These are phyloP conservation scores for Papilio helenus DNA, from an alignment of 1,140 invertebrate genomes.

Conservation along the genomic window DNA sequence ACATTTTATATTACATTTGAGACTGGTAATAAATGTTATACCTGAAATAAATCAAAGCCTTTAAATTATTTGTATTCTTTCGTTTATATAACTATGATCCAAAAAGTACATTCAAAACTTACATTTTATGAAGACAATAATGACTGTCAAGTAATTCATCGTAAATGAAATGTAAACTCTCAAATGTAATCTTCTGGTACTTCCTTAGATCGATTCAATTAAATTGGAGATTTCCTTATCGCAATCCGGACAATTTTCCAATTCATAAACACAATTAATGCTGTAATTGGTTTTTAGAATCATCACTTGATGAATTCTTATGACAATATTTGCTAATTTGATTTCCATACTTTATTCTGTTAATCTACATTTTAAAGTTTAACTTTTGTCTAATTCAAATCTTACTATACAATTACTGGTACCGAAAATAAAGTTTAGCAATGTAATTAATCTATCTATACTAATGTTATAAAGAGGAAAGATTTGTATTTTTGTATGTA, in stretches of 20 bases:
- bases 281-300: conserved; percentile 3
- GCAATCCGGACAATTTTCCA: neutral
- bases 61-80: neutral
- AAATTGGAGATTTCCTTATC: conserved; percentile 12
- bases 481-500: too few species aligned
- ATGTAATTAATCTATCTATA: too few species aligned
- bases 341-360: neutral
- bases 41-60: conserved; percentile 28
- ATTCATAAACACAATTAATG: conserved; percentile 1
- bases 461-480: too few species aligned
- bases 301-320: neutral
- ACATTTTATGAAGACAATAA: conserved; percentile 17
- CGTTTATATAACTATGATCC: neutral
- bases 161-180: conserved; percentile 16
- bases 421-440: too few species aligned
- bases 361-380: neutral
- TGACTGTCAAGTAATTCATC: conserved; percentile 10
- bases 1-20: conserved; percentile 41
- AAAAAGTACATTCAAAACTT: neutral
- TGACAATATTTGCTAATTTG: neutral
- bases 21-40: neutral
- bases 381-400: neutral
- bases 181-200: neutral
- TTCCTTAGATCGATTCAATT: neutral
- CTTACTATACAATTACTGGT: too few species aligned